A percentile compares a stretch with the other conserved stretches of the same genome.
Conservation (phyloP, 2,888 invertebrate genomes). For the Apamea crenata region DNA sequence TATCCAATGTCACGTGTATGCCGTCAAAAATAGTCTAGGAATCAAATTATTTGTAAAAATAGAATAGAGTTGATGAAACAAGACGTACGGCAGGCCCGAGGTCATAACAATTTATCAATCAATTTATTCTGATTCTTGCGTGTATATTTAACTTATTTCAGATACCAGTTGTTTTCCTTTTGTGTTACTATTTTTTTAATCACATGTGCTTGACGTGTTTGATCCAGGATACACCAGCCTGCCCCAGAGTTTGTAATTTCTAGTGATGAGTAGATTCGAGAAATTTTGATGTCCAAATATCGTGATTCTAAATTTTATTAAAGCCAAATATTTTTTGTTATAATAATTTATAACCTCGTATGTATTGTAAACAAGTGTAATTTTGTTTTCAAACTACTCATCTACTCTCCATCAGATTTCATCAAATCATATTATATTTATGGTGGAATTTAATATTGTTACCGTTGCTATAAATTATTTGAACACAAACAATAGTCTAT, state of each 20-base stretch:
- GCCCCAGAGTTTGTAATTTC: conserved; percentile 6
- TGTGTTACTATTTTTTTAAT: conserved; percentile 19
- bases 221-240: not conserved
- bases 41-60: conserved; percentile 48
- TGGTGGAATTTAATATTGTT: conserved; percentile 52
- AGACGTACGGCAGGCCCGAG: conserved; percentile 29
- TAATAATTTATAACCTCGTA: conserved; percentile 34
- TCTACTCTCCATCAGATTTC: conserved; percentile 72
- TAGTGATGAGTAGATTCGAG: conserved; percentile 35
- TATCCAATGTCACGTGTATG: conserved; percentile 6
- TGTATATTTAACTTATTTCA: conserved; percentile 33
- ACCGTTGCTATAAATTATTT: conserved; percentile 56
- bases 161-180: conserved; percentile 19
- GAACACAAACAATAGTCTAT: conserved; percentile 65
- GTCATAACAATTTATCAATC: conserved; percentile 25
- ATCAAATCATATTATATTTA: conserved; percentile 64
- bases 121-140: conserved; percentile 21
- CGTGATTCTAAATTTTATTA: conserved; percentile 46
- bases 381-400: conserved; percentile 51
- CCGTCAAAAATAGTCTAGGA: conserved; percentile 19
- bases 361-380: conserved; percentile 57
- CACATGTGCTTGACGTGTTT: conserved; percentile 12
- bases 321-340: conserved; percentile 59
- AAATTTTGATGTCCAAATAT: conserved; percentile 31
- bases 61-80: conserved; percentile 34